A percentile compares a stretch with the other conserved stretches of the same genome.
Conservation (phyloP, 2,797 vertebrate species). For the Galagoides demidoff region DNA sequence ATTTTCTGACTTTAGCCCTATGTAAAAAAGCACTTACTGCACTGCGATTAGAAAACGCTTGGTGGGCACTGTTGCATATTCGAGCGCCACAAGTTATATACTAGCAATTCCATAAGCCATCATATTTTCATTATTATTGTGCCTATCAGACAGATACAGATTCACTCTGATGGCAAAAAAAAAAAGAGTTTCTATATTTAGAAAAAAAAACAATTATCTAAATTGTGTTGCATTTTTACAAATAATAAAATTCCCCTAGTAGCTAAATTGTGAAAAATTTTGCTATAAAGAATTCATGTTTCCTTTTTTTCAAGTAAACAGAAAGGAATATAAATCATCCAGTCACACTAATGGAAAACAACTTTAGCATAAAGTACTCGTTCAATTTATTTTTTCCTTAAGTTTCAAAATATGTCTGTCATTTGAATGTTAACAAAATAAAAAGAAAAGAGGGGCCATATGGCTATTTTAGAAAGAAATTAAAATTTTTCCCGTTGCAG, state of each 20-base stretch:
- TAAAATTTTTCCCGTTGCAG: background rate
- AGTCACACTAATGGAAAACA: conserved; percentile 13
- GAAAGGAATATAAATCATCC: conserved; percentile 46
- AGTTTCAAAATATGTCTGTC: conserved; percentile 25
- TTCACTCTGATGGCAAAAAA: conserved; percentile 54
- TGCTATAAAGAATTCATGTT: conserved; percentile 13
- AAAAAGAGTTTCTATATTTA: conserved; percentile 44
- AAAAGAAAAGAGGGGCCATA: background rate
- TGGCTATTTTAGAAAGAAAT: conserved; percentile 45
- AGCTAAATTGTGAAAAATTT: conserved; percentile 48
- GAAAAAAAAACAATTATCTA: conserved; percentile 48
- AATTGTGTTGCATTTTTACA: conserved; percentile 34
- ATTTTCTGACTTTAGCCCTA: background rate
- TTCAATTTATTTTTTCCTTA: conserved; percentile 21
- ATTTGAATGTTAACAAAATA: conserved; percentile 1
- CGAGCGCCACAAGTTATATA: background rate
- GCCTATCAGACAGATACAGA: conserved; percentile 10
- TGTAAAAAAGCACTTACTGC: background rate
- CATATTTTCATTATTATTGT: conserved; percentile 64
- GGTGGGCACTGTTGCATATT: background rate
- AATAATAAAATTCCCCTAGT: conserved; percentile 60
- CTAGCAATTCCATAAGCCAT: background rate
- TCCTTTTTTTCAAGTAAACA: background rate
- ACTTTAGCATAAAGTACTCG: conserved; percentile 50
- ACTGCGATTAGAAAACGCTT: background rate